Evolutionary conservation across 2,113 vertebrate species (phyloP).

Genomic region (Scortum barcoo): DNA sequence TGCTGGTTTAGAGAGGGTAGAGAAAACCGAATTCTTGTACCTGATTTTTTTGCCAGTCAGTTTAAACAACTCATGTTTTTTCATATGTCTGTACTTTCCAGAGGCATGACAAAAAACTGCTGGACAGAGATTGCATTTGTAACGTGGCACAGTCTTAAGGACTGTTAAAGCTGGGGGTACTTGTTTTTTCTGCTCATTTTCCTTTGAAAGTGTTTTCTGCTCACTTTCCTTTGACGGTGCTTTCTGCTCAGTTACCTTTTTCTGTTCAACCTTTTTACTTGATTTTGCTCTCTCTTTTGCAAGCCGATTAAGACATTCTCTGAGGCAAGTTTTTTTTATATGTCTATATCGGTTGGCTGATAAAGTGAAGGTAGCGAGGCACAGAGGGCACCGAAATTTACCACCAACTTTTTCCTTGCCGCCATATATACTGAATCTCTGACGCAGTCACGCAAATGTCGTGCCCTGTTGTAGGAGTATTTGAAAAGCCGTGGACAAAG

Average conservation of each 20-base stretch:
- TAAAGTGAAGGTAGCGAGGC: conserved; percentile 67
- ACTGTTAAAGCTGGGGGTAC: background rate
- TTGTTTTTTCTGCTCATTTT: conserved; percentile 40
- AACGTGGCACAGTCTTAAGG: background rate
- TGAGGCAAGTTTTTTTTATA: conserved; percentile 73
- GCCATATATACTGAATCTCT: conserved; percentile 37
- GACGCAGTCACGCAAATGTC: conserved; percentile 83
- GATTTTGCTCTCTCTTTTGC: conserved; percentile 31
- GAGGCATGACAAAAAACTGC: conserved; percentile 77
- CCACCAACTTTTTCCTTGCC: conserved; percentile 63
- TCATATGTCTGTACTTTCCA: conserved; percentile 81
- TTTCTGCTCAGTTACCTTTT: conserved; percentile 1
- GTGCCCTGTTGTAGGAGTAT: conserved; percentile 78
- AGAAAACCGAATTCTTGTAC: conserved; percentile 57
- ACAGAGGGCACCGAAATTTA: conserved; percentile 82
- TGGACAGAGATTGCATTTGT: conserved; percentile 79
- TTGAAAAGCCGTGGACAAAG: conserved; percentile 81
- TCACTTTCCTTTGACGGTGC: background rate
- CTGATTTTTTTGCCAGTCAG: conserved; percentile 66
- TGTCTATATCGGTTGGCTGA: conserved; percentile 78
- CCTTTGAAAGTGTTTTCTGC: conserved; percentile 14
- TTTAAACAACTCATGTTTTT: conserved; percentile 78
- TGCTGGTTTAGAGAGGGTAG: conserved; percentile 16
- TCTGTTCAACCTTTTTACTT: background rate
- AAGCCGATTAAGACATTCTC: conserved; percentile 58